Percentiles rank a stretch among this genome's conserved stretches.
These are phyloP conservation scores for Nannoperca australis DNA, from an alignment of 2,797 vertebrate species.

Conservation along the genomic window DNA sequence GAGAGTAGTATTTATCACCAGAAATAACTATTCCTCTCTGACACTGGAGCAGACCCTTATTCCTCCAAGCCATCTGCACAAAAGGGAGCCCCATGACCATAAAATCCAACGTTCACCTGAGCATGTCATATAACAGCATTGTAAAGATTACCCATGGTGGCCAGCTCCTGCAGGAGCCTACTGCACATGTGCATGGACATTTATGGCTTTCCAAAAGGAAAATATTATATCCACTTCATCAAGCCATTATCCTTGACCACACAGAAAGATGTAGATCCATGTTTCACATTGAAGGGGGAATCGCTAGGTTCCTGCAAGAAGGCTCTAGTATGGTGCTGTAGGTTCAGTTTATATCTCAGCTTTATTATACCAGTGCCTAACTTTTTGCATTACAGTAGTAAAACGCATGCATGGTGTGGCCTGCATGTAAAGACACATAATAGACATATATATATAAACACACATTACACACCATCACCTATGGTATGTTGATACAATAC, in stretches of 20 bases:
- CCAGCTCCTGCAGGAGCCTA: constrained; percentile 35
- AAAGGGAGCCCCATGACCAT: constrained; percentile 58
- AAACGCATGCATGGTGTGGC: not conserved
- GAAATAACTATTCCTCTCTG: constrained; percentile 60
- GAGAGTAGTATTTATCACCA: constrained; percentile 67
- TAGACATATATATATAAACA: not conserved
- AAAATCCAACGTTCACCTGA: constrained; percentile 74
- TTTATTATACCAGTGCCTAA: constrained; percentile 5
- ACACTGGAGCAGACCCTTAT: constrained; percentile 59
- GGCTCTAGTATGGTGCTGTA: constrained; percentile 30
- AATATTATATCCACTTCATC: constrained; percentile 69
- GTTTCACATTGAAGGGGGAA: constrained; percentile 71
- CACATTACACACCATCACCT: not conserved
- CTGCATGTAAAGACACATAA: constrained; percentile 14
- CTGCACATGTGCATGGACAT: constrained; percentile 59
- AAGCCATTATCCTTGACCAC: constrained; percentile 68
- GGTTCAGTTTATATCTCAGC: constrained; percentile 39
- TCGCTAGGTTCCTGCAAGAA: constrained; percentile 55
- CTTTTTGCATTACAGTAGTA: not conserved
- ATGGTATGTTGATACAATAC: not conserved
- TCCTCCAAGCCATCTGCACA: constrained; percentile 70
- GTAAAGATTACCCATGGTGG: constrained; percentile 62
- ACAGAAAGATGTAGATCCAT: constrained; percentile 55
- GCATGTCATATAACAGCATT: constrained; percentile 74
- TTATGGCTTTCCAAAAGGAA: constrained; percentile 60